phyloP scores from a whole-genome alignment of 2,888 invertebrate genomes.

The Anoplius nigerrimus region DNA sequence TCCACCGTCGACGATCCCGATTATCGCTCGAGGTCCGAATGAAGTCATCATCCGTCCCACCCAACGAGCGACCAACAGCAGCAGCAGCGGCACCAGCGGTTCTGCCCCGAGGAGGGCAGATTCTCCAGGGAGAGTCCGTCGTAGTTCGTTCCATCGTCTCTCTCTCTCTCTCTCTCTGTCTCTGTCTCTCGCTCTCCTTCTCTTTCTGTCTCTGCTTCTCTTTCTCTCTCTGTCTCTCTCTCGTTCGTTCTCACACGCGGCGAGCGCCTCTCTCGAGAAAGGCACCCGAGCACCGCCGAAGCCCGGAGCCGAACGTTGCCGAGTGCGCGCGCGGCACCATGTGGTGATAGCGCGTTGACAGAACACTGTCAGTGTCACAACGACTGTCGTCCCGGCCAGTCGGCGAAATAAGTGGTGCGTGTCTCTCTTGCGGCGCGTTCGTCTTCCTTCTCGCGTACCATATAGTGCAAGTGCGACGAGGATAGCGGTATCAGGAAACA shows the following conservation, averaged over 20 bases:
- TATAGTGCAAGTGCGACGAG: no score
- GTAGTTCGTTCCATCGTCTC: slow-evolving; percentile 1
- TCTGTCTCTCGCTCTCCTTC: not conserved
- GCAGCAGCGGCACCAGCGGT: slow-evolving; percentile 24
- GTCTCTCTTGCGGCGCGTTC: no score
- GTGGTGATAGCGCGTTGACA: slow-evolving; percentile 70
- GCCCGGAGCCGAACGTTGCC: slow-evolving; percentile 43
- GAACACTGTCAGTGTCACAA: slow-evolving; percentile 73
- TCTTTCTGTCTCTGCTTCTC: slow-evolving; percentile 8
- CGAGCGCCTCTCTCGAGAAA: slow-evolving; percentile 8
- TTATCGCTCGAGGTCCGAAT: slow-evolving; percentile 29
- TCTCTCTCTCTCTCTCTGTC: slow-evolving; percentile 10
- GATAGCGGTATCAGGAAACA: no score
- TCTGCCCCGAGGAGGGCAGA: no score
- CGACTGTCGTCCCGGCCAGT: slow-evolving; percentile 54
- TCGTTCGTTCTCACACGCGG: not conserved
- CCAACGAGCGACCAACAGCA: not conserved
- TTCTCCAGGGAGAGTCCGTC: not conserved
- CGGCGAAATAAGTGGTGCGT: no score
- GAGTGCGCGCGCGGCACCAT: slow-evolving; percentile 51
- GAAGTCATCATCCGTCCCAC: slow-evolving; percentile 52
- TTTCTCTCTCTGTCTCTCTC: slow-evolving; percentile 14
- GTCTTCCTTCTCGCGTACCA: not conserved
- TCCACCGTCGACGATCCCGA: slow-evolving; percentile 24
- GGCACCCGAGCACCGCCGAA: slow-evolving; percentile 41